Conservation (phyloP, 1,140 invertebrate species). For the Chrysomallon squamiferum region DNA sequence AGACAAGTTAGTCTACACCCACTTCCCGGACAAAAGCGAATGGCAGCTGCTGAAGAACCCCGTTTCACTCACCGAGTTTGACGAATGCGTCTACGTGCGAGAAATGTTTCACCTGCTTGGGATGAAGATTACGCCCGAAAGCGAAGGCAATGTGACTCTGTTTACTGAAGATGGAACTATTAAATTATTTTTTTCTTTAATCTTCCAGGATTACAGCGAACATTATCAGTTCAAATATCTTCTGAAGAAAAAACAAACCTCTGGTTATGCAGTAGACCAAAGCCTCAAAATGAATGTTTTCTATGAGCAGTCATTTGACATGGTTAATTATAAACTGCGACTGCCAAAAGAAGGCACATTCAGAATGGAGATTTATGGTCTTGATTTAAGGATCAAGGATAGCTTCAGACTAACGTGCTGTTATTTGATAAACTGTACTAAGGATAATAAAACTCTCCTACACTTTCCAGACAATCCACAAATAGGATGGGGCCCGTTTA, state of each 20-base stretch:
- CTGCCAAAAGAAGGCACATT: slow-evolving; percentile 53
- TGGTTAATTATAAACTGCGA: slow-evolving; percentile 41
- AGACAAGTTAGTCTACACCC: slow-evolving; percentile 48
- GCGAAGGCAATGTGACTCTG: too few relatives aligned
- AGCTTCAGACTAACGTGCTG: slow-evolving; percentile 52
- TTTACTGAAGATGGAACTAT: too few relatives aligned
- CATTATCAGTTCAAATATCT: slow-evolving; percentile 52
- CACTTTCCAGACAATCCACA: too few relatives aligned
- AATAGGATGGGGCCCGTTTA: too few relatives aligned
- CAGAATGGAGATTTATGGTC: slow-evolving; percentile 58
- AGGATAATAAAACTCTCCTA: too few relatives aligned
- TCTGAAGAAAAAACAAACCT: slow-evolving; percentile 33
- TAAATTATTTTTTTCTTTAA: too few relatives aligned
- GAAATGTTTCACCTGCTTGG: slow-evolving; percentile 53
- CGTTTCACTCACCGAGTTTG: slow-evolving; percentile 33
- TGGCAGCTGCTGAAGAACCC: slow-evolving; percentile 52
- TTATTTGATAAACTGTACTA: slow-evolving; percentile 52
- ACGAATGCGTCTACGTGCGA: slow-evolving; percentile 41
- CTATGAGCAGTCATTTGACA: slow-evolving; percentile 47
- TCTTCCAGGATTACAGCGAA: slow-evolving; percentile 36
- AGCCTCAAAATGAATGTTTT: slow-evolving; percentile 50
- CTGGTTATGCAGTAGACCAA: slow-evolving; percentile 20
- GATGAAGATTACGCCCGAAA: too few relatives aligned
- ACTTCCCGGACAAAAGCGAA: slow-evolving; percentile 44
- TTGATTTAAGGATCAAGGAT: slow-evolving; percentile 45